These are phyloP conservation scores for Alosa alosa DNA, from an alignment of 2,113 vertebrate species.

Conservation along the genomic window DNA sequence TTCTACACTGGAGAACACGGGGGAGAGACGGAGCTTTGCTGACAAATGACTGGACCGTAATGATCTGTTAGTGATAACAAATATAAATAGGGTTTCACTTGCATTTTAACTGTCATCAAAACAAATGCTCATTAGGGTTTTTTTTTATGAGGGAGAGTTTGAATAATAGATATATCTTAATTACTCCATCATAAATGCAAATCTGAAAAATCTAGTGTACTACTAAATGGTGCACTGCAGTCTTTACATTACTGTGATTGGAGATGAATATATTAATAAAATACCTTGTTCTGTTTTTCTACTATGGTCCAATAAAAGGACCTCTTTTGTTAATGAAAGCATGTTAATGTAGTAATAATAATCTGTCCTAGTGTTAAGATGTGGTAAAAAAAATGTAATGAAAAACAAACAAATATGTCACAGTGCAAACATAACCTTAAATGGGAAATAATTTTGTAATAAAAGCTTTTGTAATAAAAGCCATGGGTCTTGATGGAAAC, in stretches of 20 bases:
- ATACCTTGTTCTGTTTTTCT: not conserved
- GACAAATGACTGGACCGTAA: constrained; percentile 68
- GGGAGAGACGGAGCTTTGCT: constrained; percentile 48
- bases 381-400: not conserved
- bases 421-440: not conserved
- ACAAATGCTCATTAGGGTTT: constrained; percentile 73
- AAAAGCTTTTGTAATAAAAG: not conserved
- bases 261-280: not conserved
- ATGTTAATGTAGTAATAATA: not conserved
- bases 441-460: not conserved
- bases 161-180: constrained; percentile 73
- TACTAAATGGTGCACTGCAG: not conserved
- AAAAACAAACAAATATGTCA: not conserved
- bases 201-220: constrained; percentile 48
- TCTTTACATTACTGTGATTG: not conserved
- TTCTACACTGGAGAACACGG: constrained; percentile 34
- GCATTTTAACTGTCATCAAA: constrained; percentile 73
- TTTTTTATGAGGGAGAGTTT: constrained; percentile 68
- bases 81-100: constrained; percentile 69
- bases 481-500: not conserved
- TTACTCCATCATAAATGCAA: constrained; percentile 69
- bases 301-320: not conserved
- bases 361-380: not conserved
- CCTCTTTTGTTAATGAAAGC: not conserved
- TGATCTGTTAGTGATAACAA: constrained; percentile 69